Evolutionary conservation across 2,888 invertebrate genomes (phyloP), one percentile per base, ranked within the genome.

Genomic region (Plusia festucae): DNA sequence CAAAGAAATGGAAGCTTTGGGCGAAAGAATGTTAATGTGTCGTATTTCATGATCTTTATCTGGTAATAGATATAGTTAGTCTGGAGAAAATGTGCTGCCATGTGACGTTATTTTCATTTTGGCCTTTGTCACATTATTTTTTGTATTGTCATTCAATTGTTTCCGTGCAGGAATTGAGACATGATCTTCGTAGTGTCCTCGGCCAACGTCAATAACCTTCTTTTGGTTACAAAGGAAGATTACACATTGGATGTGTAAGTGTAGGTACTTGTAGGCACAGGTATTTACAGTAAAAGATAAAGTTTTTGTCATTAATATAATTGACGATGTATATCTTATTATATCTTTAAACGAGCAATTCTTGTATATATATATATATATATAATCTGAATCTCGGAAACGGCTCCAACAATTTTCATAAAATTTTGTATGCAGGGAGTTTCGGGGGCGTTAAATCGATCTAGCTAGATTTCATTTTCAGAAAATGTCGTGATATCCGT

Each of bases 291-390:
- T 5, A 32, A n/a, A 44, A 44, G 7, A 16, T 18, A 9, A 46
- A 2, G 8, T 22, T 24, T 54, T 44, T 40, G 18, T 44, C 20
- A 20, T 49, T 2, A 18, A 53, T 24, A 7, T 53, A 40, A 52
- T 49, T 57, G 44, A 2, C 9, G 20, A 30, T 46, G 2, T 52
- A n/a, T 60, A 30, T 58, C 60, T n/a, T n/a, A n/a, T n/a, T n/a
- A n/a, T n/a, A n/a, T n/a, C n/a, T n/a, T n/a, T n/a, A n/a, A n/a
- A n/a, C n/a, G n/a, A n/a, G n/a, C n/a, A n/a, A n/a, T n/a, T n/a
- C n/a, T n/a, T n/a, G n/a, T n/a, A n/a, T n/a, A n/a, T n/a, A n/a
- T n/a, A n/a, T n/a, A n/a, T n/a, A n/a, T n/a, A n/a, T n/a, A n/a
- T n/a, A n/a, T n/a, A n/a, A n/a, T n/a, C n/a, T n/a, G n/a, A n/a